phyloP scores from a whole-genome alignment of 2,888 invertebrate species.

The Nesidiocoris tenuis region DNA sequence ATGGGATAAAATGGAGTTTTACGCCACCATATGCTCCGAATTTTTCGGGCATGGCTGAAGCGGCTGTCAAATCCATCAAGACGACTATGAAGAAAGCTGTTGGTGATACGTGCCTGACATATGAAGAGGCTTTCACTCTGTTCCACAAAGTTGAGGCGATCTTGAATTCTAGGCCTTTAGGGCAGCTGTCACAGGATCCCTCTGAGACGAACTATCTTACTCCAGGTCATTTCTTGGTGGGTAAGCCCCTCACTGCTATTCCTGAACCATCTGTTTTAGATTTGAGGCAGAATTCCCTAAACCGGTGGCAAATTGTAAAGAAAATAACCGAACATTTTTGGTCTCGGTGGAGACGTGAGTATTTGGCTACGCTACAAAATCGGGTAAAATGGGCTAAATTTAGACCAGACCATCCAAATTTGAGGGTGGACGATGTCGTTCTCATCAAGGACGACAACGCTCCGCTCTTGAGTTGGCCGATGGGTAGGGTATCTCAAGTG shows the following conservation, averaged over 20 bases:
- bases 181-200: conserved; percentile 50
- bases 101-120: conserved; percentile 48
- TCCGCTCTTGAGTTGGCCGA: conserved; percentile 50
- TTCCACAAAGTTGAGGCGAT: no score
- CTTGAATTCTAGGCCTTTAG: conserved; percentile 52
- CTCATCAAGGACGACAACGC: conserved; percentile 50
- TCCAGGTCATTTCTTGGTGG: conserved; percentile 48
- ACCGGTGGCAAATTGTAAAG: conserved; percentile 51
- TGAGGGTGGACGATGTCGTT: conserved; percentile 49
- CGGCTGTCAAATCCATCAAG: conserved; percentile 51
- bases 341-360: conserved; percentile 51
- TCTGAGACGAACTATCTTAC: conserved; percentile 48
- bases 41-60: conserved; percentile 39
- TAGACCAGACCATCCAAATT: conserved; percentile 25
- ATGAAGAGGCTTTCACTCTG: conserved; percentile 51
- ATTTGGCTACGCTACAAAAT: conserved; percentile 50
- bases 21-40: conserved; percentile 49
- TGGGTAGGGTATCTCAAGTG: conserved; percentile 49
- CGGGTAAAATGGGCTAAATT: conserved; percentile 50
- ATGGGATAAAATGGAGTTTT: no score
- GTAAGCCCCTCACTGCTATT: conserved; percentile 50
- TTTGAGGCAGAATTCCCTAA: conserved; percentile 40
- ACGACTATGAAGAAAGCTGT: conserved; percentile 49
- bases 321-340: conserved; percentile 50
- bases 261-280: conserved; percentile 50